A percentile compares a stretch with the other conserved stretches of the same genome.
Conservation (phyloP, 2,888 invertebrate genomes). For the Elmis aenea region DNA sequence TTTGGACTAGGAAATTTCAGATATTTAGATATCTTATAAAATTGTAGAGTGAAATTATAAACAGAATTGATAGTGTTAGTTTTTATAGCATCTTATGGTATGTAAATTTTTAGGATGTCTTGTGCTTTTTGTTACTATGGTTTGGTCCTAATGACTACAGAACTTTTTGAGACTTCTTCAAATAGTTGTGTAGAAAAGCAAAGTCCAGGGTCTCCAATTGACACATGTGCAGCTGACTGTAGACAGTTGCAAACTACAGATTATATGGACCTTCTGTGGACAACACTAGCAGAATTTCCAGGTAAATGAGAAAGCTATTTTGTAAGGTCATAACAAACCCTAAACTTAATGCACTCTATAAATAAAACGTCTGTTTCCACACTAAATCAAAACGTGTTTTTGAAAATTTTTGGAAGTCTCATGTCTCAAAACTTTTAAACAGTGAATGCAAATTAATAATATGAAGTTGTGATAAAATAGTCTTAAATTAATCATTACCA, state of each 20-base stretch:
- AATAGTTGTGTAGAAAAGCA: slow-evolving; percentile 41
- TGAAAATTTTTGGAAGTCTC: too few relatives aligned
- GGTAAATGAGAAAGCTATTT: too few relatives aligned
- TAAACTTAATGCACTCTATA: too few relatives aligned
- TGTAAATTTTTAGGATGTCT: slow-evolving; percentile 68
- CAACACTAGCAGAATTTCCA: slow-evolving; percentile 91
- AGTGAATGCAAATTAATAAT: too few relatives aligned
- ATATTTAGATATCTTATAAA: too few relatives aligned
- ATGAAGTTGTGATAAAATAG: too few relatives aligned
- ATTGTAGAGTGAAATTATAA: too few relatives aligned
- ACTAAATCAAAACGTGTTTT: too few relatives aligned
- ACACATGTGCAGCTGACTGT: slow-evolving; percentile 62
- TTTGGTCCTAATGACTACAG: slow-evolving; percentile 90
- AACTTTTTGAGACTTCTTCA: slow-evolving; percentile 69
- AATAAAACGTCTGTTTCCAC: too few relatives aligned
- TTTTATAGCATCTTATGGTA: not conserved
- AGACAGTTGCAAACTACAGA: slow-evolving; percentile 74
- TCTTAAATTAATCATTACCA: too few relatives aligned
- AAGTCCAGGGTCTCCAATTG: slow-evolving; percentile 34
- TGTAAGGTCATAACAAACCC: not conserved
- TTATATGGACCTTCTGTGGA: slow-evolving; percentile 90
- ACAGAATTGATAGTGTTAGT: not conserved
- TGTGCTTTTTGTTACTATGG: slow-evolving; percentile 96
- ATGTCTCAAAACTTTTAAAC: slow-evolving; percentile 1
- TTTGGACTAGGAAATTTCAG: too few relatives aligned